A percentile compares a stretch with the other conserved stretches of the same genome.
phyloP scores from a whole-genome alignment of 2,888 invertebrate genomes.

The Netelia virgata region DNA sequence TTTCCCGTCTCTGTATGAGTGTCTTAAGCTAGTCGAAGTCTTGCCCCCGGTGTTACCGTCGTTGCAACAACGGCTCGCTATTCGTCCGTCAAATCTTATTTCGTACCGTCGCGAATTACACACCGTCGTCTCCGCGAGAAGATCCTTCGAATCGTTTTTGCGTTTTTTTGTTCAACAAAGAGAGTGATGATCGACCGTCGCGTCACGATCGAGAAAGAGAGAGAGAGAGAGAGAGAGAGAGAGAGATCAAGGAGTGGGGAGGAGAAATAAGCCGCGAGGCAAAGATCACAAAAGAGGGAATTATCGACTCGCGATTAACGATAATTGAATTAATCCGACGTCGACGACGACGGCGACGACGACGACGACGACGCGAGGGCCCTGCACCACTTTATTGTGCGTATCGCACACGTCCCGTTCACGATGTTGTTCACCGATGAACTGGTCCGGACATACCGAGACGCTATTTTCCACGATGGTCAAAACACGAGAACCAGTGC shows the following conservation, averaged over 20 bases:
- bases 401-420: slow-evolving; percentile 74
- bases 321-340: slow-evolving; percentile 6
- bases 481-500: slow-evolving; percentile 66
- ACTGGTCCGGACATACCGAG: slow-evolving; percentile 75
- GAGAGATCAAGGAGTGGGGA: not conserved
- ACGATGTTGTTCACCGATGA: slow-evolving; percentile 73
- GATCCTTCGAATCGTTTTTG: not conserved
- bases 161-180: not conserved
- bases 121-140: slow-evolving; percentile 22
- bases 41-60: slow-evolving; percentile 30
- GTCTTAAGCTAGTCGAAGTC: not conserved
- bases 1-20: slow-evolving; percentile 4
- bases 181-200: not conserved
- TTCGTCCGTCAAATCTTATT: slow-evolving; percentile 15
- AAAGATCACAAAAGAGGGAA: slow-evolving; percentile 17
- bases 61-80: slow-evolving; percentile 19
- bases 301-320: not conserved
- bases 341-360: slow-evolving; percentile 24
- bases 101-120: not conserved
- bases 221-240: not conserved
- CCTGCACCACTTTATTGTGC: slow-evolving; percentile 70
- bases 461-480: slow-evolving; percentile 71
- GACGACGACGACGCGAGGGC: slow-evolving; percentile 39
- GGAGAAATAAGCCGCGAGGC: not conserved
- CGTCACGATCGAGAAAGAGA: not conserved